phyloP scores from a whole-genome alignment of 2,113 vertebrate species.

The Catagonus wagneri region DNA sequence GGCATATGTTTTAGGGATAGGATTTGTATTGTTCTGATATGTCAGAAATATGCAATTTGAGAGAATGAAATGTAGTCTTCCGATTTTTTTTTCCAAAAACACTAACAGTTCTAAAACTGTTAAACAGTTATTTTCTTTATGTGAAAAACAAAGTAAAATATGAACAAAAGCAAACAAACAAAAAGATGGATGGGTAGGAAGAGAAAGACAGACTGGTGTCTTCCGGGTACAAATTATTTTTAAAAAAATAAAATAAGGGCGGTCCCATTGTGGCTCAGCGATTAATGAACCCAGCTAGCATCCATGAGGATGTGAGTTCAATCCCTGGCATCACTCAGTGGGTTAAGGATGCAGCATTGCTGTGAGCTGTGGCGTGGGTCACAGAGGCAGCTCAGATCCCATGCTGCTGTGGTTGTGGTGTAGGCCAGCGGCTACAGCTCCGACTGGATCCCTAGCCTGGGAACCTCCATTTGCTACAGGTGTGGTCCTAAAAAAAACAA shows the following conservation, averaged over 20 bases:
- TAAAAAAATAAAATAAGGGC: not conserved
- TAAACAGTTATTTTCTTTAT: not conserved
- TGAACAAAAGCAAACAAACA: slow-evolving; percentile 8
- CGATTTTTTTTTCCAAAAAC: not conserved
- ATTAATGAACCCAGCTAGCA: too few relatives aligned
- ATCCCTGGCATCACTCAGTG: too few relatives aligned
- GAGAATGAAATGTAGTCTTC: not conserved
- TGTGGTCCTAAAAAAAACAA: not conserved
- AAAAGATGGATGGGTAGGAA: not conserved
- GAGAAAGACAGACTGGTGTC: not conserved
- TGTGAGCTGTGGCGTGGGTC: too few relatives aligned
- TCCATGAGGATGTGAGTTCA: too few relatives aligned
- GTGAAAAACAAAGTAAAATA: not conserved
- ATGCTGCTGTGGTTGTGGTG: too few relatives aligned
- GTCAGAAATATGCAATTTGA: not conserved
- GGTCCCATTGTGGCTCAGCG: too few relatives aligned
- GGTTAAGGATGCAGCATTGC: too few relatives aligned
- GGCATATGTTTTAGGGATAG: not conserved
- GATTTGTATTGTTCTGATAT: not conserved
- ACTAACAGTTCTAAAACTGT: not conserved
- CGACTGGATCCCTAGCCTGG: too few relatives aligned
- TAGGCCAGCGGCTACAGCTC: too few relatives aligned
- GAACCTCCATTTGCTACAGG: too few relatives aligned
- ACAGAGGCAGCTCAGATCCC: too few relatives aligned
- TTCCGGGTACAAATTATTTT: not conserved